Evolutionary conservation across 1,140 invertebrate species (phyloP), one percentile per base, ranked within the genome.

Genomic region (Muscidifurax raptorellus): DNA sequence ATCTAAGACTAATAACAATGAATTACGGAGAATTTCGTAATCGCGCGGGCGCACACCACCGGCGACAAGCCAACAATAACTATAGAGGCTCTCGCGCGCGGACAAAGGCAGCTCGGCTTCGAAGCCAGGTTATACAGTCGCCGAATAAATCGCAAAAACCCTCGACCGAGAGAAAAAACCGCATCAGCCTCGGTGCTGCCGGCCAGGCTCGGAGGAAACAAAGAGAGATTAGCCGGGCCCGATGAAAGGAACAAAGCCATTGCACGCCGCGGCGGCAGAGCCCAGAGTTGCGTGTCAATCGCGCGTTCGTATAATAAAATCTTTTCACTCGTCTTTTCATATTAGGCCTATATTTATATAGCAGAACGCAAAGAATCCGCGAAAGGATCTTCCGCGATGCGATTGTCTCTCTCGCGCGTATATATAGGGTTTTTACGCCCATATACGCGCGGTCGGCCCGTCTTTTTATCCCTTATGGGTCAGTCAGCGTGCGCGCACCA

Each of bases 391-490:
- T 59, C 52, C 22, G 72, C 36, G 4, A 2, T 13, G 30, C 71
- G 72, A 82, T 82, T 76, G 81, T 77, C 74, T 78, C 75, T 71
- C 27, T 18, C 52, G 15, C 15, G 13, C 44, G 44, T 18, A 22
- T n/a, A 22, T 40, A 40, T 9, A 59, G 22, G 12, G 1, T 52
- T 52, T 52, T 52, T 52, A 52, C 47, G 18, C 18, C 1, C 18
- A 15, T 52, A 52, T 52, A 52, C 3, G 15, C 15, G 52, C 18
- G 6, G 22, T 59, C 64, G 40, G 52, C 66, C 71, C 75, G 66
- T 66, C 85, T 85, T 84, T 85, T 85, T n/a, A 59, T 22, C 80
- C 78, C 84, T 84, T 88, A 85, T 87, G 52, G 71, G 80, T 82
- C 71, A 82, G 80, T 64, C 86, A 64, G 80, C 81, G 52, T 30